Evolutionary conservation across 64 coral and sea anemone genomes (phyloP), one percentile per base, ranked within the genome.

Genomic region (Stichodactyla mertensii): DNA sequence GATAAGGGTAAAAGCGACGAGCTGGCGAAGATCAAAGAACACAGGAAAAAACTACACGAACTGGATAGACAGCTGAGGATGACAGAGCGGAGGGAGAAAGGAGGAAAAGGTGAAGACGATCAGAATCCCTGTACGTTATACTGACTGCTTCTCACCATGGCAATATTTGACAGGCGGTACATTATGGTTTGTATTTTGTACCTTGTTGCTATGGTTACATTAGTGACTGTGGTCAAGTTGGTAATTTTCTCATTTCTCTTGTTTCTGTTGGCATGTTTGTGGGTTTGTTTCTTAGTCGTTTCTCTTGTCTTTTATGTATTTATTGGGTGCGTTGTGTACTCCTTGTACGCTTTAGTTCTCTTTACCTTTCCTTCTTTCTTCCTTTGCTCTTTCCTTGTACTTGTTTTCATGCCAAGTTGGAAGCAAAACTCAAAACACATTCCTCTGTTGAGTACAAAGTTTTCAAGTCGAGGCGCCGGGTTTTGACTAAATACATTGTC

Each of bases 1-100:
- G 93, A 94, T 27, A 99, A 99, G 58, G 96, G 96, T 10, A 99
- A 99, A 67, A 77, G 89, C 4, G 96, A 99, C 7, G 96, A 99
- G 78, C 64, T 99, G 23, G 86, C 86, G 16, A 95, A 94, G 81
- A 99, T 99, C 61, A 95, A 94, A 52, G 96, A 99, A 83, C 96
- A 99, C 31, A 87, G 96, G 23, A 99, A 92, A 52, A 87, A 92
- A 52, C 82, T 99, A 31, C 93, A 99, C 55, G 96, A 99, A 55
- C 66, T 99, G 36, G 96, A 99, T 59, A 94, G 93, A 27, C 96
- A 99, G 83, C 86, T 99, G 54, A 92, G 93, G 80, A 88, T 95
- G 88, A 90, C 96, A 6, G 96, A 94, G 67, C 88, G 84, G 19
- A 87, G 91, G 13, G 96, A 92, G 28, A 92, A 55, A 22, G 86